Evolutionary conservation across 2,113 vertebrate genomes (phyloP), one percentile per base, ranked within the genome.

Genomic region (Orycteropus afer): DNA sequence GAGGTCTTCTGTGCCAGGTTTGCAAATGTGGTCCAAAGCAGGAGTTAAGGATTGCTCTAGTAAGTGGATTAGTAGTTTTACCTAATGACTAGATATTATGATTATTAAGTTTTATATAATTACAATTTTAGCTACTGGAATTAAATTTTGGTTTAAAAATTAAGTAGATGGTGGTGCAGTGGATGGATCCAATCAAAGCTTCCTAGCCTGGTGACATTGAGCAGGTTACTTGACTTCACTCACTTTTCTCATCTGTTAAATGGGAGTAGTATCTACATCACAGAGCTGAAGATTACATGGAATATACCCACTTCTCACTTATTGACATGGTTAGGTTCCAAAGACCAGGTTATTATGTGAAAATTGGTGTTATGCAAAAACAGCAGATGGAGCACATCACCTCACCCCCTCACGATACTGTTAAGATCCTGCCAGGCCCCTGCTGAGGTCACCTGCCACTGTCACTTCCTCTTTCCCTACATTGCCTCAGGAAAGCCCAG

Each of bases 131-230:
- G 40, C 67, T 89, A 37, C 82, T 61, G 78, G 74, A 40, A 88
- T 78, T 91, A 42, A n/a, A 88, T 89, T 57, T 78, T 96, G 65
- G 59, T 91, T n/a, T 82, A 78, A 82, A 95, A 88, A 61, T 90
- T 67, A 92, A 80, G 65, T 71, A 10, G 27, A 23, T 80, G 29
- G 15, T 73, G 42, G 27, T 86, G 27, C 79, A 78, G 59, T 51
- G 9, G 34, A 13, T 79, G 69, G n/a, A 86, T 83, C 32, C 87
- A 80, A 42, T 51, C 55, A 96, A 78, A 84, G 17, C 12, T 47
- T 91, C 32, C 42, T 69, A 20, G 23, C 49, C 53, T 0, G 69
- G 73, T 74, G 32, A 63, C 85, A 81, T 59, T 91, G 57, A 25
- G 14, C 49, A 69, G 49, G 25, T 91, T n/a, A 47, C 25, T 27